Percentiles rank a stretch among this genome's conserved stretches.
Evolutionary conservation across 2,888 invertebrate species (phyloP).

Genomic region (Diachrysia chrysitis): DNA sequence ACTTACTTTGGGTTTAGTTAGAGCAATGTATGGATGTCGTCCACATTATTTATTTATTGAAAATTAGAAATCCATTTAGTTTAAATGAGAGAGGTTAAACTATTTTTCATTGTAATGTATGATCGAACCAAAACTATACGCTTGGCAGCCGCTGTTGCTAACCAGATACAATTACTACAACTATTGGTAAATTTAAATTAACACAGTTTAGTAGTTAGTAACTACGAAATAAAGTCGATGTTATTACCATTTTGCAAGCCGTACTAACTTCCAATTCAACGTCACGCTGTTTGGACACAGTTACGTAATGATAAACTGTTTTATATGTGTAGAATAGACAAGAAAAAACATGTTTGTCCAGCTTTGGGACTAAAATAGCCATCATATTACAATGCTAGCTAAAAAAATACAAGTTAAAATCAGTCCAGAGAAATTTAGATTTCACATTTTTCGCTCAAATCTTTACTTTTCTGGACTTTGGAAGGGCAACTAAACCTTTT

Average conservation of each 20-base stretch:
- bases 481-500: no score
- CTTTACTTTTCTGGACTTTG: no score
- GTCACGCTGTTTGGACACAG: neutral
- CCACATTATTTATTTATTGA: no score
- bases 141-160: neutral
- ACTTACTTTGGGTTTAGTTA: no score
- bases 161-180: neutral
- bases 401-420: neutral
- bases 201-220: slow-evolving; percentile 8
- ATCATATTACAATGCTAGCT: neutral
- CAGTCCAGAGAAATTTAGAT: no score
- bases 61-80: no score
- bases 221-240: neutral
- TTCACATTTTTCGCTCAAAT: no score
- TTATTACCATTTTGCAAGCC: slow-evolving; percentile 1
- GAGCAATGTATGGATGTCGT: no score
- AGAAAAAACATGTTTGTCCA: neutral
- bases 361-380: neutral
- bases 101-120: neutral
- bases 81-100: no score
- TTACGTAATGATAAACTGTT: neutral
- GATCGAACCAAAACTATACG: neutral
- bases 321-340: neutral
- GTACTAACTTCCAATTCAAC: neutral
- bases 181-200: slow-evolving; percentile 7